A percentile compares a stretch with the other conserved stretches of the same genome.
These are phyloP conservation scores for Magallana angulata DNA, from an alignment of 1,140 invertebrate species.

Conservation along the genomic window DNA sequence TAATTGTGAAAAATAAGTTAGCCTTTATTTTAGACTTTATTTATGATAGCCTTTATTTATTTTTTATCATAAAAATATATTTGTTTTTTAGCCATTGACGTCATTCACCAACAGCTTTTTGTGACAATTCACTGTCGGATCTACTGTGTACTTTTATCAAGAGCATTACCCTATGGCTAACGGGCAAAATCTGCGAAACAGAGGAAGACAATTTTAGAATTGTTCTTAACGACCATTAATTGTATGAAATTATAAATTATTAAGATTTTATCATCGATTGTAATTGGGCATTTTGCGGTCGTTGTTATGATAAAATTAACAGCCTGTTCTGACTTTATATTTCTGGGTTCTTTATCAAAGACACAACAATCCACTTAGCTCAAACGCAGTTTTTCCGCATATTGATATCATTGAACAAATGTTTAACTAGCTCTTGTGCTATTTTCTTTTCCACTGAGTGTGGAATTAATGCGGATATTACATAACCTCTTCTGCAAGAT, in stretches of 20 bases:
- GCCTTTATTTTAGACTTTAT: too few relatives aligned
- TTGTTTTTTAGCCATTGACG: not conserved
- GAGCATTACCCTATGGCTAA: not conserved
- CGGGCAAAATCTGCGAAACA: not conserved
- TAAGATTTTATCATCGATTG: not conserved
- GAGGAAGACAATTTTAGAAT: not conserved
- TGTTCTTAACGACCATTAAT: not conserved
- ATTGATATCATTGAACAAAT: too few relatives aligned
- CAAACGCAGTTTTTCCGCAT: too few relatives aligned
- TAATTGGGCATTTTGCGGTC: not conserved
- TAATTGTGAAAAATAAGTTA: too few relatives aligned
- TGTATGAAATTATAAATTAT: not conserved
- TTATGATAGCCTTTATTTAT: too few relatives aligned
- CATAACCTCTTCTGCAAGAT: too few relatives aligned
- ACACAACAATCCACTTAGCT: not conserved
- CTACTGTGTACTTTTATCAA: not conserved
- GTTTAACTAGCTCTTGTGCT: too few relatives aligned
- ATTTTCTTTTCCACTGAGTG: too few relatives aligned
- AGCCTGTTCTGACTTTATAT: not conserved
- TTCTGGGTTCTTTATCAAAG: not conserved
- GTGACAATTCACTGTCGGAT: not conserved
- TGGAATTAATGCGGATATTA: too few relatives aligned
- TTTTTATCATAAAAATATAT: not conserved
- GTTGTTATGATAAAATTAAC: not conserved
- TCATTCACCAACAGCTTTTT: not conserved